phyloP scores from a whole-genome alignment of 2,888 invertebrate species.

The Sesia apiformis region DNA sequence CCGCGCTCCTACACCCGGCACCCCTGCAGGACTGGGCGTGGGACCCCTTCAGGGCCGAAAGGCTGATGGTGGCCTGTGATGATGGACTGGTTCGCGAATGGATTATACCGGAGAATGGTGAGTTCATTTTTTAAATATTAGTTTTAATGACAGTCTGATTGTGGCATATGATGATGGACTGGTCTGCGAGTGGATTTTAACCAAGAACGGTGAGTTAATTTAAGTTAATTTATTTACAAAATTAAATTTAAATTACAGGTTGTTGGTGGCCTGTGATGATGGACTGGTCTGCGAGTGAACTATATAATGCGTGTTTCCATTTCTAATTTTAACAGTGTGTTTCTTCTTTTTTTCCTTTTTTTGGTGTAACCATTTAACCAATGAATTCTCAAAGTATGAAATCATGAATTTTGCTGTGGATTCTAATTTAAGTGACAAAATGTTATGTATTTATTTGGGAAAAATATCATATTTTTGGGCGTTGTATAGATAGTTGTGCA shows the following conservation, averaged over 20 bases:
- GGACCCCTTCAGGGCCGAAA: slow-evolving; percentile 90
- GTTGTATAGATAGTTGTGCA: too few species aligned
- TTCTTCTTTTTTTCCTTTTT: too few species aligned
- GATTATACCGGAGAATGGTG: slow-evolving; percentile 82
- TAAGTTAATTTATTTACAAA: too few species aligned
- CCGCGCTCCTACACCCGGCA: slow-evolving; percentile 92
- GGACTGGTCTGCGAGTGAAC: slow-evolving; percentile 88
- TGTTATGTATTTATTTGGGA: too few species aligned
- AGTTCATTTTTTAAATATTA: slow-evolving; percentile 5
- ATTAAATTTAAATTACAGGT: too few species aligned
- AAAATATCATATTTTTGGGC: too few species aligned
- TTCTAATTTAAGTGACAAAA: too few species aligned
- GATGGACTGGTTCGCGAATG: slow-evolving; percentile 89
- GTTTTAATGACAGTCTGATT: slow-evolving; percentile 76
- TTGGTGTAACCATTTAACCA: too few species aligned
- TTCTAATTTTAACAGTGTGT: neutral
- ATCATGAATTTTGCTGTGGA: too few species aligned
- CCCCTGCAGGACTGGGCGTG: slow-evolving; percentile 94
- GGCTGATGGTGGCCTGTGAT: slow-evolving; percentile 91
- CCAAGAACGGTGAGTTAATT: slow-evolving; percentile 70
- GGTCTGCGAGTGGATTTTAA: slow-evolving; percentile 86
- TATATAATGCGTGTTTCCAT: slow-evolving; percentile 18
- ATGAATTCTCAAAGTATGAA: too few species aligned
- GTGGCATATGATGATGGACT: slow-evolving; percentile 94
- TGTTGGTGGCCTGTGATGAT: slow-evolving; percentile 93